Percentiles rank a stretch among this genome's conserved stretches.
phyloP scores from a whole-genome alignment of 2,888 invertebrate species.

The Ormyrus thymus region DNA sequence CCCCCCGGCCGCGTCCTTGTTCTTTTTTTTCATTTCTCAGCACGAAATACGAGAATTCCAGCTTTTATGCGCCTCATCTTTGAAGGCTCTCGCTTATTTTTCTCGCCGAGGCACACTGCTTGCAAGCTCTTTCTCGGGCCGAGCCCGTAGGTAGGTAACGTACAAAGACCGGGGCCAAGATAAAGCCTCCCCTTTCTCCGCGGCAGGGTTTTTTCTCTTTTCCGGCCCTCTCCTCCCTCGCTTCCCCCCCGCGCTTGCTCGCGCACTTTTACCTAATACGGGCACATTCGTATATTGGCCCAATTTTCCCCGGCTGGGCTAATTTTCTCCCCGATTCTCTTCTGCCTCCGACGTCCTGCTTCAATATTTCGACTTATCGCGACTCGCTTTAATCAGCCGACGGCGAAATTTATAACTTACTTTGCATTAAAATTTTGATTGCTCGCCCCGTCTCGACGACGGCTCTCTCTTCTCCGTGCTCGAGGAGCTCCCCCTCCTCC shows the following conservation, averaged over 20 bases:
- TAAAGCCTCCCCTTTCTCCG: conserved; percentile 1
- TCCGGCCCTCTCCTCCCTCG: background rate
- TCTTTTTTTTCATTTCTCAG: conserved; percentile 32
- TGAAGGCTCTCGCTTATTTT: conserved; percentile 38
- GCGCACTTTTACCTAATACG: background rate
- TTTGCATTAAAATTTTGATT: conserved; percentile 45
- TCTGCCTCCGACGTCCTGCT: background rate
- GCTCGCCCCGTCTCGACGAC: background rate
- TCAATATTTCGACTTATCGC: background rate
- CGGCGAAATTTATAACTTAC: conserved; percentile 42
- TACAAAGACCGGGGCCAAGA: conserved; percentile 14
- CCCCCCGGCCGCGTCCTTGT: conserved; percentile 13
- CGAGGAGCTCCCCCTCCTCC: background rate
- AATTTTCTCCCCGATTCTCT: background rate
- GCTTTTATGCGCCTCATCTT: conserved; percentile 23
- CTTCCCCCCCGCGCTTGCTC: background rate
- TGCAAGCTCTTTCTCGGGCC: conserved; percentile 15
- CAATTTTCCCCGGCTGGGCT: conserved; percentile 18
- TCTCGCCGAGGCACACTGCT: conserved; percentile 4
- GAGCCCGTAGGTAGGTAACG: background rate
- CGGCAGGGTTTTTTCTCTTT: background rate
- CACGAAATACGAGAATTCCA: conserved; percentile 47
- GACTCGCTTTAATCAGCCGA: background rate
- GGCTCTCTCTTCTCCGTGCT: background rate
- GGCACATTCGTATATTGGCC: conserved; percentile 21